Evolutionary conservation across 2,888 invertebrate species (phyloP), one percentile per base, ranked within the genome.

Genomic region (Eilema depressum): DNA sequence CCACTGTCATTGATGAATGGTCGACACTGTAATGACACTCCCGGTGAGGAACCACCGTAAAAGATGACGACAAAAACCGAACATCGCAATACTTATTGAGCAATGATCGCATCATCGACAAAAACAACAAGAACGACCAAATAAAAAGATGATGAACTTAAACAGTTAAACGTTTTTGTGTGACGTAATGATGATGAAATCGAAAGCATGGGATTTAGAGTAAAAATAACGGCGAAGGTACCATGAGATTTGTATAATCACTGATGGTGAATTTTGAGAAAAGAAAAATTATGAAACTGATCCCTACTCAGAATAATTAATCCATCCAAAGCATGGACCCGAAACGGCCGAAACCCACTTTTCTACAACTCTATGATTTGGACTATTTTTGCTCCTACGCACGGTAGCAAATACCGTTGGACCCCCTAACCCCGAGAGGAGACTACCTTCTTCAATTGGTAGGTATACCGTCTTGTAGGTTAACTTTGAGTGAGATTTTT

Each of bases 121-220:
- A 73, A 73, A 80, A 37, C 59, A 41, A 23, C 61, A n/a, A 28
- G 41, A 66, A 59, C 37, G 11, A 28, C n/a, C 23, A 67, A 61
- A 57, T 61, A 66, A 82, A 83, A 81, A 81, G 75, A 71, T 81
- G 77, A 75, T 63, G 62, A 75, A 80, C 70, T 73, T 68, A 78
- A 79, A 83, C 81, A 78, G 84, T 83, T 80, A 76, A 83, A 79
- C 79, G 82, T 85, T 85, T 85, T 81, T 81, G 69, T 73, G 84
- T 89, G 89, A 82, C 87, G 80, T 88, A 89, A 89, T 83, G 76
- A 77, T 76, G 75, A 70, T 81, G 82, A 88, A 89, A 86, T 84
- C 84, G 88, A 89, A 88, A 88, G 86, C 82, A 85, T 78, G 75
- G 75, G 76, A 81, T 81, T 83, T 75, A 69, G 73, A 76, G 78